Evolutionary conservation across 2,888 invertebrate genomes (phyloP), one percentile per base, ranked within the genome.

Genomic region (Schizaphis graminum): DNA sequence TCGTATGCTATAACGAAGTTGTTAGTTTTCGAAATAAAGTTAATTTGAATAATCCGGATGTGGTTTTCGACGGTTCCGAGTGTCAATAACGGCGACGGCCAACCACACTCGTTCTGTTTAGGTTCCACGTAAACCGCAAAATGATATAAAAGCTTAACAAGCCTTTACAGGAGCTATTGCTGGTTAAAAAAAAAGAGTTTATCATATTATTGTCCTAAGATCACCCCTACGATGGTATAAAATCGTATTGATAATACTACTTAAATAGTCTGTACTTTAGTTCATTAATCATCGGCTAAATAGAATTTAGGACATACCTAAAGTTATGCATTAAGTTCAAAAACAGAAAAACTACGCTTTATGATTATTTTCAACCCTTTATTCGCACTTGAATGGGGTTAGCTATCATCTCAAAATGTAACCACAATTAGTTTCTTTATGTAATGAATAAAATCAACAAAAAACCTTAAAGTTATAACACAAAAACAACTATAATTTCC

Each of bases 21-120:
- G 90, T 91, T 91, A 91, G 90, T 67, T 77, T 91, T 91, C 67
- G 90, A 91, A 91, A 91, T 91, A 49, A 67, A 91, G 90, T 91
- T 77, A 77, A 91, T 77, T 91, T 67, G 47, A 91, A 91, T 91
- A 91, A 91, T 67, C 90, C 90, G n/a, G 21, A 67, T 77, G 90
- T 13, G 67, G 57, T 91, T 91, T 91, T 47, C 67, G n/a, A 49
- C 35, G 49, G 49, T 49, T 67, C 49, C 67, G 67, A 91, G 57
- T 91, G 35, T 67, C 90, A 91, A 91, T 77, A 91, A 44, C 49
- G 47, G 13, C 47, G 26, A 47, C 49, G 90, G 90, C 49, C 47
- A 47, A 26, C 89, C 41, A 28, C 57, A 57, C 26, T 28, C 57
- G 77, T 57, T 57, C 26, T 89, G 28, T 57, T 89, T 57, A 44